Conservation (phyloP, 2,797 vertebrate genomes). For the Pachyuromys duprasi region DNA sequence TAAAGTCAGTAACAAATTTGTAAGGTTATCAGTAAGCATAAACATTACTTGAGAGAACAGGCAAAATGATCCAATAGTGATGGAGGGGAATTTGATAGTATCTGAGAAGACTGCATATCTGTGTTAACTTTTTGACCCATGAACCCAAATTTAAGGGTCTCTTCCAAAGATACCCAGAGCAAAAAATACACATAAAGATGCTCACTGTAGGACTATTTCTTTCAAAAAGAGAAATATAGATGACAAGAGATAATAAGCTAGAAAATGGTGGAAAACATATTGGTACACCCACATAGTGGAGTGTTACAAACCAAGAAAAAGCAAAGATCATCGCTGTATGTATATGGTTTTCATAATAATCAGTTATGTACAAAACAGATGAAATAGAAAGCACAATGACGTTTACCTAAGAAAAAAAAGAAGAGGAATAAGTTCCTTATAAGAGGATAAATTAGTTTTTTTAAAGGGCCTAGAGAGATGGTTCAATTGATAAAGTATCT, state of each 20-base stretch:
- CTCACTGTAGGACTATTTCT: not conserved
- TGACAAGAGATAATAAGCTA: not conserved
- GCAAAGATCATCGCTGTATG: not conserved
- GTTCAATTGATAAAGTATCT: not conserved
- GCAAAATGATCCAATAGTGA: not conserved
- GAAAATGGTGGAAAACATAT: not conserved
- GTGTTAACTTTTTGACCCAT: not conserved
- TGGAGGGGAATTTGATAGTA: not conserved
- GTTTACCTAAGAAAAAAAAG: constrained; percentile 15
- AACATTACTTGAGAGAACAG: not conserved
- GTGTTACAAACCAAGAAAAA: not conserved
- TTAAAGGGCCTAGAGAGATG: not conserved
- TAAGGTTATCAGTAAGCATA: not conserved
- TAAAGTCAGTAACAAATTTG: not conserved
- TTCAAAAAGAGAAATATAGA: constrained; percentile 26
- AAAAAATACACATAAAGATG: not conserved
- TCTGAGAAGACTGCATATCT: not conserved
- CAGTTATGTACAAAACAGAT: not conserved
- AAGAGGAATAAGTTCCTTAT: not conserved
- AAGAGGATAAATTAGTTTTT: not conserved
- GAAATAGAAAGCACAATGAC: not conserved
- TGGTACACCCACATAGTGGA: not conserved
- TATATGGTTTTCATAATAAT: not conserved
- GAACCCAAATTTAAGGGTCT: constrained; percentile 6
- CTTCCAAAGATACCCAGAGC: constrained; percentile 30